These are phyloP conservation scores for Epizoanthus rinbou DNA, from an alignment of 92 coral and sea anemone genomes.

Conservation along the genomic window DNA sequence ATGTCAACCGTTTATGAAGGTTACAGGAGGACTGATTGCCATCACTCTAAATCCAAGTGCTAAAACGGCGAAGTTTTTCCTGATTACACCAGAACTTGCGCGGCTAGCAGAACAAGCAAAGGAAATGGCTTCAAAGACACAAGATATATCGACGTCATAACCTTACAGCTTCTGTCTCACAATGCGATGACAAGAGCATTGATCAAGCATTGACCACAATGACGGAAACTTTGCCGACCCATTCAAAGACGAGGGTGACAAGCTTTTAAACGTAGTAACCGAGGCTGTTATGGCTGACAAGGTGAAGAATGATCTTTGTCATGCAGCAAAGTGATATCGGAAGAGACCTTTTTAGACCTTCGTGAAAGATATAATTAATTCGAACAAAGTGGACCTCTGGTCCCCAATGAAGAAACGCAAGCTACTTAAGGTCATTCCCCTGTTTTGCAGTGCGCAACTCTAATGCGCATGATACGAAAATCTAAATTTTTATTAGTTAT, in stretches of 20 bases:
- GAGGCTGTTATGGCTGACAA: no score
- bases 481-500: no score
- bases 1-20: conserved; percentile 60
- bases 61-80: conserved; percentile 55
- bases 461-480: no score
- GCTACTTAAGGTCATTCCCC: no score
- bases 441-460: no score
- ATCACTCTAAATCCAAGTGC: conserved; percentile 63
- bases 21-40: conserved; percentile 53
- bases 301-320: no score
- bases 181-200: conserved; percentile 20
- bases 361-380: background rate
- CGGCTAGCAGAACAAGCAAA: conserved; percentile 58
- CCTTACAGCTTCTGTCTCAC: background rate
- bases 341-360: no score
- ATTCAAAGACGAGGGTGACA: background rate
- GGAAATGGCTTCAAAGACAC: conserved; percentile 20
- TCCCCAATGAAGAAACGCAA: background rate
- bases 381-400: background rate
- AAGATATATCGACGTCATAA: conserved; percentile 25
- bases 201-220: background rate
- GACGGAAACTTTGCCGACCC: no score
- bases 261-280: conserved; percentile 25
- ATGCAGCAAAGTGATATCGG: no score
- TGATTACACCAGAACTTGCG: conserved; percentile 56